A percentile compares a stretch with the other conserved stretches of the same genome.
Evolutionary conservation across 1,140 invertebrate genomes (phyloP).

Genomic region (Drosophila lini): DNA sequence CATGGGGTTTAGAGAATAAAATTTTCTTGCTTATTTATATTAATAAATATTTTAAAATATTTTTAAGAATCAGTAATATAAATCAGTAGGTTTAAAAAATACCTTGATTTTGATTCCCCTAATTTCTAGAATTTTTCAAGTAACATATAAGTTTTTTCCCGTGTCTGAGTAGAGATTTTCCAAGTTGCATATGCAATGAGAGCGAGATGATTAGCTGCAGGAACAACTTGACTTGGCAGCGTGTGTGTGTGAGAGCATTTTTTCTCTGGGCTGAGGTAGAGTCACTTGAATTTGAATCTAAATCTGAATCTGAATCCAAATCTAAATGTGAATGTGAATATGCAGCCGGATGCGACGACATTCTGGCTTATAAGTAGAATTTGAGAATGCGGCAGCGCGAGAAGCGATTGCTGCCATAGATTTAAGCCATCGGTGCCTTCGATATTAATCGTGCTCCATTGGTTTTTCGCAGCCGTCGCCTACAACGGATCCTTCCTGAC

Average conservation of each 20-base stretch:
- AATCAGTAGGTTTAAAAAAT: too few relatives aligned
- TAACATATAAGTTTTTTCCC: neutral
- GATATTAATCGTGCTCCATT: slow-evolving; percentile 17
- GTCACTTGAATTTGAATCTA: slow-evolving; percentile 8
- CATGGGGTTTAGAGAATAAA: too few relatives aligned
- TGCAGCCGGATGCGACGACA: slow-evolving; percentile 9
- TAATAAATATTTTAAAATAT: too few relatives aligned
- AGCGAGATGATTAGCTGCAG: slow-evolving; percentile 37
- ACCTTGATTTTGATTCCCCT: too few relatives aligned
- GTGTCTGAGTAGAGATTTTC: slow-evolving; percentile 16
- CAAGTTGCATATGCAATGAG: slow-evolving; percentile 48
- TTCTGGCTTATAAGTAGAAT: slow-evolving; percentile 12
- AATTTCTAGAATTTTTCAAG: too few relatives aligned
- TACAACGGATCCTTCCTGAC: slow-evolving; percentile 90
- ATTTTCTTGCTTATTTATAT: too few relatives aligned
- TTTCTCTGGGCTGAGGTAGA: neutral
- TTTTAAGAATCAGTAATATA: too few relatives aligned
- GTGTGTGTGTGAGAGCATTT: slow-evolving; percentile 1
- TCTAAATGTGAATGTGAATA: neutral
- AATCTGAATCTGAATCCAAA: neutral
- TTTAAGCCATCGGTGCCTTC: slow-evolving; percentile 3
- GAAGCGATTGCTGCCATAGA: slow-evolving; percentile 20
- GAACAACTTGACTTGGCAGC: slow-evolving; percentile 2
- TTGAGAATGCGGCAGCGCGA: slow-evolving; percentile 3
- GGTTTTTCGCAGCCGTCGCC: slow-evolving; percentile 85